Conservation (phyloP, 2,888 invertebrate genomes). For the Pseudeuparius sepicola region DNA sequence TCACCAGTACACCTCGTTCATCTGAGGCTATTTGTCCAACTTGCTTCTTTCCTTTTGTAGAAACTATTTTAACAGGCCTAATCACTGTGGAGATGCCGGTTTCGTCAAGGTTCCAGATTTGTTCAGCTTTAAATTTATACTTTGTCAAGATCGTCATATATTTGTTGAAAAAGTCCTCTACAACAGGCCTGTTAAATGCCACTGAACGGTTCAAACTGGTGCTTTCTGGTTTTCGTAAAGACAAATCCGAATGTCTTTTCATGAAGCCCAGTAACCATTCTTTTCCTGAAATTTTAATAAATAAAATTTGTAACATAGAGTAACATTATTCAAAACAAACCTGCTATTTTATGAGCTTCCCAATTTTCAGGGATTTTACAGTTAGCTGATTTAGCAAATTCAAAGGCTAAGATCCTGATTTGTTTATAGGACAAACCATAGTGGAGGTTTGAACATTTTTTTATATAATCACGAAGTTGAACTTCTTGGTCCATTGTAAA, state of each 20-base stretch:
- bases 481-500: constrained; percentile 11
- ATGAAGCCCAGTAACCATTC: constrained; percentile 15
- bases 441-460: no score
- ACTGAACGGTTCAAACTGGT: constrained; percentile 20
- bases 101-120: no score
- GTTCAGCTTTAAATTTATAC: constrained; percentile 12
- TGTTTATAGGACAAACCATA: no score
- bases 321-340: constrained; percentile 11
- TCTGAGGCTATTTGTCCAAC: constrained; percentile 13
- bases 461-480: constrained; percentile 10
- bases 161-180: constrained; percentile 37
- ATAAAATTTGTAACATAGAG: no score
- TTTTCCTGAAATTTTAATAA: constrained; percentile 11
- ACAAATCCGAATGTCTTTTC: constrained; percentile 11
- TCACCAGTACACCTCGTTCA: constrained; percentile 20
- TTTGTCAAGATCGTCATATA: constrained; percentile 13
- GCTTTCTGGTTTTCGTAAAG: constrained; percentile 13
- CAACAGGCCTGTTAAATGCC: constrained; percentile 14
- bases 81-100: constrained; percentile 16
- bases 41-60: constrained; percentile 11
- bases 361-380: constrained; percentile 16
- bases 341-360: constrained; percentile 16
- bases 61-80: constrained; percentile 14
- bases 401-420: no score
- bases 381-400: no score